A percentile compares a stretch with the other conserved stretches of the same genome.
Evolutionary conservation across 2,113 vertebrate species (phyloP).

Genomic region (Symphodus melops): DNA sequence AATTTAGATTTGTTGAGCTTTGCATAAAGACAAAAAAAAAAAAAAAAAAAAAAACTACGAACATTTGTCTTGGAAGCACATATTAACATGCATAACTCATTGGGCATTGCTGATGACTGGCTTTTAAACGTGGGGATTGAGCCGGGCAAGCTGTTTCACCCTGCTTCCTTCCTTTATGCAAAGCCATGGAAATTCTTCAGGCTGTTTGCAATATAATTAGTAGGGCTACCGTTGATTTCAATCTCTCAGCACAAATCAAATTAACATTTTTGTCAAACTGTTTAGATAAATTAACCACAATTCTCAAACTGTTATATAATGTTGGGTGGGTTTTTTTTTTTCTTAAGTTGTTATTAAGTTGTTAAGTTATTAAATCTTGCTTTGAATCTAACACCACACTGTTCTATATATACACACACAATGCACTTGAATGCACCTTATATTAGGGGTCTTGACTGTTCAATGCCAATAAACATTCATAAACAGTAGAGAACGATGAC

Average conservation of each 20-base stretch:
- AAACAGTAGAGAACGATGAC: too few species aligned
- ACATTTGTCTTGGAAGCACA: too few species aligned
- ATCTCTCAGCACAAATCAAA: background rate
- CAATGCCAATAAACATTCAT: too few species aligned
- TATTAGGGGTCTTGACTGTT: too few species aligned
- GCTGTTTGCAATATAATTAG: background rate
- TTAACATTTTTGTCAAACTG: background rate
- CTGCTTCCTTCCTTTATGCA: constrained; percentile 1
- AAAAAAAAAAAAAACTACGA: too few species aligned
- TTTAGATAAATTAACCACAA: background rate
- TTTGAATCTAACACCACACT: background rate
- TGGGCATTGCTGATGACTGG: too few species aligned
- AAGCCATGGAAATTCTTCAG: background rate
- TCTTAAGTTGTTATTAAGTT: background rate
- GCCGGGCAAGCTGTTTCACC: background rate
- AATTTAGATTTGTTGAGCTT: too few species aligned
- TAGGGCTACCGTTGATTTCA: background rate
- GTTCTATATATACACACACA: too few species aligned
- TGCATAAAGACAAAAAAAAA: too few species aligned
- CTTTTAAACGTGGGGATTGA: background rate
- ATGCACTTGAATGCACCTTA: too few species aligned
- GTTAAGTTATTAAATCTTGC: background rate
- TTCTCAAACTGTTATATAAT: background rate
- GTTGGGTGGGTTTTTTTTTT: too few species aligned
- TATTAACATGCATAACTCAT: background rate